Conservation (phyloP, 1,140 invertebrate genomes). For the Pomacea maculata region DNA sequence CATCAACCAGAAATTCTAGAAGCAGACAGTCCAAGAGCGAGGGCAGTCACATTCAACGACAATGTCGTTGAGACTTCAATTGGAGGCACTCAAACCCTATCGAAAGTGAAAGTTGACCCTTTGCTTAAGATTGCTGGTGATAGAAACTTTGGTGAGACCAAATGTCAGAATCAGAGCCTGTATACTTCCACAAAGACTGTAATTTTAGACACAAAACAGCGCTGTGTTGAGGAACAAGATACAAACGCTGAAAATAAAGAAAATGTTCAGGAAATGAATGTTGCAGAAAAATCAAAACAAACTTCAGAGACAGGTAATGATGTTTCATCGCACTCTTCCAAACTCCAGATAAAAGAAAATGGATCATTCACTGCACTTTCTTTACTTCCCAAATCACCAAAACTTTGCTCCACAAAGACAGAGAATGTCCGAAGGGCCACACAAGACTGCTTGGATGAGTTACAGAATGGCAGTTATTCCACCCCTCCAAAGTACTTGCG, state of each 20-base stretch:
- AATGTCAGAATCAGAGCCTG: conserved; percentile 19
- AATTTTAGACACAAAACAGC: background rate
- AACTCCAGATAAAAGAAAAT: conserved; percentile 9
- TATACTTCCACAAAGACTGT: conserved; percentile 6
- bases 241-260: background rate
- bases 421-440: conserved; percentile 17
- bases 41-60: conserved; percentile 50
- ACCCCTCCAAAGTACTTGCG: conserved; percentile 33
- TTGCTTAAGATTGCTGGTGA: conserved; percentile 31
- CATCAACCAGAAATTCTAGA: conserved; percentile 9
- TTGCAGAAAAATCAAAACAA: background rate
- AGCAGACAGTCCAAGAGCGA: conserved; percentile 18
- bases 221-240: background rate
- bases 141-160: conserved; percentile 26
- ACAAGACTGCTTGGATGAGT: conserved; percentile 20
- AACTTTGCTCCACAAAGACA: background rate
- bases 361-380: background rate
- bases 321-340: too few species aligned
- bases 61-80: conserved; percentile 60
- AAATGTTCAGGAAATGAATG: conserved; percentile 2
- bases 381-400: background rate
- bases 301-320: background rate
- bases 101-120: conserved; percentile 49
- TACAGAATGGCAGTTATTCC: conserved; percentile 15
- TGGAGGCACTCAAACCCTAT: conserved; percentile 56